Evolutionary conservation across 2,888 invertebrate species (phyloP).

Genomic region (Drosophila stalkeri): DNA sequence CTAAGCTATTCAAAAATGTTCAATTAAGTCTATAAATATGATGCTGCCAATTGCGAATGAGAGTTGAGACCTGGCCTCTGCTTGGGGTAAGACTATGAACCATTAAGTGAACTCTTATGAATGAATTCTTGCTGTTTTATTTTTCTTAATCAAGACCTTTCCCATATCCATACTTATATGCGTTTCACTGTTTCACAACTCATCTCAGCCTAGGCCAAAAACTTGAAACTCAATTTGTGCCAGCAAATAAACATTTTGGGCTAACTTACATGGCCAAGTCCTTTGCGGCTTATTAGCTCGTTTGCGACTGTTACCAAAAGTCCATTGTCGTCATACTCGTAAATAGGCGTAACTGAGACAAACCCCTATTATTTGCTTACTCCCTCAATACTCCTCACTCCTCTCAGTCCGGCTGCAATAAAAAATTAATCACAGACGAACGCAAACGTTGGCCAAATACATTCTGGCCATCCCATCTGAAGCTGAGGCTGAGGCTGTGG

Average conservation of each 20-base stretch:
- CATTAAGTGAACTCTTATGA: not conserved
- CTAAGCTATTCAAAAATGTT: not conserved
- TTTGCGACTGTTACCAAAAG: constrained; percentile 28
- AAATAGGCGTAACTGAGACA: constrained; percentile 38
- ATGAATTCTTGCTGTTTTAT: not conserved
- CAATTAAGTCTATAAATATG: constrained; percentile 5
- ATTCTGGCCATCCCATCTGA: not conserved
- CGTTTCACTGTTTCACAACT: not conserved
- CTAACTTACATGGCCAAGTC: constrained; percentile 1
- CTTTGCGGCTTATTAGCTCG: constrained; percentile 48
- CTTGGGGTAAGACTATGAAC: not conserved
- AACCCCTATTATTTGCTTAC: constrained; percentile 43
- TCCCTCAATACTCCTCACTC: not conserved
- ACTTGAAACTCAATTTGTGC: constrained; percentile 17
- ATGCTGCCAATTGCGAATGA: not conserved
- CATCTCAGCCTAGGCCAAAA: not conserved
- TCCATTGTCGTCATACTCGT: constrained; percentile 36
- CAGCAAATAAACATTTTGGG: constrained; percentile 14
- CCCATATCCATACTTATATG: not conserved
- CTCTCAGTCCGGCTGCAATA: constrained; percentile 45
- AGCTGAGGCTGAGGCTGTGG: not conserved
- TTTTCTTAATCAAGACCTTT: not conserved
- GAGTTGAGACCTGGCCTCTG: not conserved
- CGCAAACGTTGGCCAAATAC: constrained; percentile 36
- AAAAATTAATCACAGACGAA: constrained; percentile 70